These are phyloP conservation scores for Microplitis manilae DNA, from an alignment of 2,888 invertebrate species.

Conservation along the genomic window DNA sequence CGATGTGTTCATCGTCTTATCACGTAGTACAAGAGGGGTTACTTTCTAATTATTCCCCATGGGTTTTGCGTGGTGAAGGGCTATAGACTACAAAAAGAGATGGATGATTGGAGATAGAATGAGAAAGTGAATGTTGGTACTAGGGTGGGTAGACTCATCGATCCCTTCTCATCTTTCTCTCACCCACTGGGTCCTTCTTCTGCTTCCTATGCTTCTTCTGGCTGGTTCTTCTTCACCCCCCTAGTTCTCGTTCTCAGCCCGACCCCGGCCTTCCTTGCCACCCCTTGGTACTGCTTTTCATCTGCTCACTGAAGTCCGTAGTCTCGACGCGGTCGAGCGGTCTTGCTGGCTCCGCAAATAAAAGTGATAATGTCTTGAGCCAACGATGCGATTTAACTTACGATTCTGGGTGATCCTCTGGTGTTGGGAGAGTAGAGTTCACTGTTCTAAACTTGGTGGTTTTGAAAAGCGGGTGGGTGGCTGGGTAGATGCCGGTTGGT, in stretches of 20 bases:
- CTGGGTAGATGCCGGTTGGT: constrained; percentile 39
- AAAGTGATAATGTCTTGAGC: constrained; percentile 82
- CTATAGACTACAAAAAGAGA: constrained; percentile 17
- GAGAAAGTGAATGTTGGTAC: neutral
- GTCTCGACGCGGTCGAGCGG: constrained; percentile 32
- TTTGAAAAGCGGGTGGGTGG: constrained; percentile 1
- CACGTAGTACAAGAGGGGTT: constrained; percentile 52
- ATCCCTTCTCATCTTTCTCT: constrained; percentile 37
- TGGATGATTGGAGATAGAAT: neutral
- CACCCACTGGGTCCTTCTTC: constrained; percentile 22
- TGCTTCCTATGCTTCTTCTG: constrained; percentile 26
- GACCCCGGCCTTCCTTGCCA: constrained; percentile 3
- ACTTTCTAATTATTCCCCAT: constrained; percentile 69
- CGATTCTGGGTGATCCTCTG: constrained; percentile 61
- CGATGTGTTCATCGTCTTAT: constrained; percentile 29
- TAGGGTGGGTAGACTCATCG: constrained; percentile 34
- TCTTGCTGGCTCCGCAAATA: constrained; percentile 69
- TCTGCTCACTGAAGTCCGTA: constrained; percentile 4
- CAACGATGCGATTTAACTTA: constrained; percentile 74
- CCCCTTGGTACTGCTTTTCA: neutral
- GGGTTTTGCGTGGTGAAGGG: constrained; percentile 51
- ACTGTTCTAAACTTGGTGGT: constrained; percentile 25
- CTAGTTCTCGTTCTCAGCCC: neutral
- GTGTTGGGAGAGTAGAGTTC: neutral
- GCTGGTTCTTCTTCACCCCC: neutral